phyloP scores from a whole-genome alignment of 2,797 vertebrate species.

The Nyctalus aviator region DNA sequence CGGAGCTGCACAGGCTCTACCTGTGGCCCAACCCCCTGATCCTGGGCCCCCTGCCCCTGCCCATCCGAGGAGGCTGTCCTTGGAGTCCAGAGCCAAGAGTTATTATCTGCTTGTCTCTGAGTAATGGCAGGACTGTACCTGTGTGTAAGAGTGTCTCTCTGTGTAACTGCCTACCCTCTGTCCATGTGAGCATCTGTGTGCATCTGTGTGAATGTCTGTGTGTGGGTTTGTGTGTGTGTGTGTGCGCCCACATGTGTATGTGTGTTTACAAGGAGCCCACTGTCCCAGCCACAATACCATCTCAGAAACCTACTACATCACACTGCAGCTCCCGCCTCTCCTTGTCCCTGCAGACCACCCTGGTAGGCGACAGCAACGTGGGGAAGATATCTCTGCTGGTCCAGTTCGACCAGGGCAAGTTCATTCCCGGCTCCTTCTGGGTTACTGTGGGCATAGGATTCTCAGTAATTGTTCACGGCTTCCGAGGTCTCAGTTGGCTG shows the following conservation, averaged over 20 bases:
- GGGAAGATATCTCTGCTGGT: constrained; percentile 97
- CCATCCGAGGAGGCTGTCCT: neutral
- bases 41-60: neutral
- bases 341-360: constrained; percentile 91
- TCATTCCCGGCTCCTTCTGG: constrained; percentile 97
- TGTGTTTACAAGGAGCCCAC: too few relatives aligned
- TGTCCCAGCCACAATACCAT: rapidly evolving
- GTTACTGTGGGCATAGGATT: constrained; percentile 97
- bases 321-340: neutral
- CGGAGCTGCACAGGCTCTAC: neutral
- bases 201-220: neutral
- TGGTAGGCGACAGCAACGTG: constrained; percentile 96
- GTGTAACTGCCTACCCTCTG: too few relatives aligned
- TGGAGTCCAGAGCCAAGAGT: neutral
- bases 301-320: rapidly evolving
- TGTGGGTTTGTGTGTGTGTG: too few relatives aligned
- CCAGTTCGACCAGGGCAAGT: constrained; percentile 98
- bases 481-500: neutral
- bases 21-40: neutral
- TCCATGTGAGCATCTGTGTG: too few relatives aligned
- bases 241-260: too few relatives aligned
- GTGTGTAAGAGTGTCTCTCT: too few relatives aligned
- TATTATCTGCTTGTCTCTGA: neutral
- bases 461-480: constrained; percentile 90
- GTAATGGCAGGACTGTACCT: too few relatives aligned